Evolutionary conservation across 2,113 vertebrate genomes (phyloP).

Genomic region (Xenopus laevis): DNA sequence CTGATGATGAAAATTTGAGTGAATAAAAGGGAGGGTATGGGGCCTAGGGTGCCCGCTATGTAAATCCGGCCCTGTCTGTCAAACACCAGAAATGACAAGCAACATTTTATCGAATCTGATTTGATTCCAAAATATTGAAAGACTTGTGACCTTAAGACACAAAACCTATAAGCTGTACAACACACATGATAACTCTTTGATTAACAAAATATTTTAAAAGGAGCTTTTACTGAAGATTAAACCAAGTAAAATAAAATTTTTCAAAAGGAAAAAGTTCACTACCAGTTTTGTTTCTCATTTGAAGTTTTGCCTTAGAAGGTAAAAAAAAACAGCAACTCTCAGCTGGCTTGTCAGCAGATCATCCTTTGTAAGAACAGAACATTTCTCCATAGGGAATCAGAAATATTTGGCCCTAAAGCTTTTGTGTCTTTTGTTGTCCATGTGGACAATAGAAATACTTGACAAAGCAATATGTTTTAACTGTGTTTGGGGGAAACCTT

Average conservation of each 20-base stretch:
- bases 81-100: no score
- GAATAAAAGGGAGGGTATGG: no score
- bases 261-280: constrained; percentile 25
- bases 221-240: constrained; percentile 12
- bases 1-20: no score
- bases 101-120: no score
- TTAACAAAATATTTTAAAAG: constrained; percentile 10
- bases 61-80: no score
- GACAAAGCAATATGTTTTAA: constrained; percentile 42
- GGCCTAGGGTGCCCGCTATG: no score
- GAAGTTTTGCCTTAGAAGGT: constrained; percentile 34
- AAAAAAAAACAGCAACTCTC: constrained; percentile 14
- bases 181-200: no score
- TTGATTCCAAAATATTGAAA: no score
- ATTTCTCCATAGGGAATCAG: constrained; percentile 22
- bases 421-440: constrained; percentile 38
- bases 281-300: constrained; percentile 33
- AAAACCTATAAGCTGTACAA: no score
- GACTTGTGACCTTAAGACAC: no score
- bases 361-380: neutral
- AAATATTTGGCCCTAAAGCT: constrained; percentile 31
- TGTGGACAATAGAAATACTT: constrained; percentile 33
- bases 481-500: constrained; percentile 17
- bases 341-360: constrained; percentile 35
- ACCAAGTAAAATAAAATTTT: constrained; percentile 7